Evolutionary conservation across 2,888 invertebrate genomes (phyloP).

Genomic region (Lysandra coridon): DNA sequence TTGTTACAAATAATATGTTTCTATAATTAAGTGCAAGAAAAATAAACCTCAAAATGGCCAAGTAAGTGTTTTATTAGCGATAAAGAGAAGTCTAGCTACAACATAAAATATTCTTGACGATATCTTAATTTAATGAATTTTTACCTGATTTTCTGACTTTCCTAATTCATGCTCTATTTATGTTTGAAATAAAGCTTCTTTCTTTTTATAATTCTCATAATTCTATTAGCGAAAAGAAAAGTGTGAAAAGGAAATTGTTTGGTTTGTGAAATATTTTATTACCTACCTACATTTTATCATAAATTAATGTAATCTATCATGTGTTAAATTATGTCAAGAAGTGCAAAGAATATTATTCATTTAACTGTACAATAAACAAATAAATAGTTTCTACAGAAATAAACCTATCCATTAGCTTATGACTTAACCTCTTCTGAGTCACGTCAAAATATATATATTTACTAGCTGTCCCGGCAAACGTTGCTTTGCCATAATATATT

Average conservation of each 20-base stretch:
- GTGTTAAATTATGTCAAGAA: not conserved
- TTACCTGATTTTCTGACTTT: not conserved
- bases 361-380: not conserved
- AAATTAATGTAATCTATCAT: not conserved
- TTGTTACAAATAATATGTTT: constrained; percentile 47
- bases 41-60: constrained; percentile 62
- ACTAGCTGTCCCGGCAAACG: too few species aligned
- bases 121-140: not conserved
- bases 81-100: constrained; percentile 34
- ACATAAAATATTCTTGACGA: not conserved
- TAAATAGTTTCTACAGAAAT: too few species aligned
- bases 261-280: not conserved
- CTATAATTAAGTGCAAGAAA: constrained; percentile 28
- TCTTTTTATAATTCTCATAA: not conserved
- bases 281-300: not conserved
- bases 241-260: not conserved
- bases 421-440: too few species aligned
- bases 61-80: constrained; percentile 54
- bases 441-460: too few species aligned
- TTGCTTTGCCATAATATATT: too few species aligned
- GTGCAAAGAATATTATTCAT: not conserved
- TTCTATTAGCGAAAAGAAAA: not conserved
- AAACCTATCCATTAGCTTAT: too few species aligned
- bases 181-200: not conserved
- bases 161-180: not conserved